Percentiles rank a stretch among this genome's conserved stretches.
phyloP scores from a whole-genome alignment of 30 jellyfish, hydroid and myxozoan genomes.

The Chrysaora quinquecirrha region DNA sequence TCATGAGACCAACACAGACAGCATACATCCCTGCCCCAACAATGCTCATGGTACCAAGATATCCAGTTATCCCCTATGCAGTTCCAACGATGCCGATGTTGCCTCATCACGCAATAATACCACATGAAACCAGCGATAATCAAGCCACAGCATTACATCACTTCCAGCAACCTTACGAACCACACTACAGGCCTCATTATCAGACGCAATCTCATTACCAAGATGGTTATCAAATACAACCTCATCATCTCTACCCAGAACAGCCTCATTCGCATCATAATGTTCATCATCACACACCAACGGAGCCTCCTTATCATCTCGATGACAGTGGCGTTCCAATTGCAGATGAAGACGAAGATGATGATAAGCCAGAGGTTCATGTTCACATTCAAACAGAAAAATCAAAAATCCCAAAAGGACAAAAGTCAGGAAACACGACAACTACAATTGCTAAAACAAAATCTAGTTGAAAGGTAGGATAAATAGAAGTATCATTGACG shows the following conservation, averaged over 20 bases:
- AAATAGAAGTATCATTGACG: too few relatives aligned
- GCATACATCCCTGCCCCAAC: constrained; percentile 60
- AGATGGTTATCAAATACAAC: not conserved
- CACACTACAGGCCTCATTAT: not conserved
- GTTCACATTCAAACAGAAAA: constrained; percentile 97
- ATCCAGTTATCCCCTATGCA: constrained; percentile 29
- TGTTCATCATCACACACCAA: constrained; percentile 23
- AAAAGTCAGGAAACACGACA: constrained; percentile 3
- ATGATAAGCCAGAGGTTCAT: constrained; percentile 98
- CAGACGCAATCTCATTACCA: constrained; percentile 1
- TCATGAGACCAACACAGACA: constrained; percentile 52
- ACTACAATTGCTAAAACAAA: not conserved
- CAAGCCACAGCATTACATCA: not conserved
- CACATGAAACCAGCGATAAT: constrained; percentile 24
- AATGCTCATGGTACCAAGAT: constrained; percentile 44
- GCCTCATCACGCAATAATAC: not conserved
- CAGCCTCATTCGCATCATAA: constrained; percentile 7
- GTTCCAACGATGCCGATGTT: constrained; percentile 63
- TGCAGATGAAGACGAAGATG: constrained; percentile 86
- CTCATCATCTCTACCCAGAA: not conserved
- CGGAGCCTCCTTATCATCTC: constrained; percentile 47
- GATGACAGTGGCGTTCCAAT: constrained; percentile 28
- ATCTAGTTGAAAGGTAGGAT: not conserved
- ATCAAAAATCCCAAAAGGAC: constrained; percentile 73
- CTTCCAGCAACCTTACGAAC: not conserved